These are phyloP conservation scores for Drosophila rhopaloa DNA, from an alignment of 1,140 invertebrate species.

Conservation along the genomic window DNA sequence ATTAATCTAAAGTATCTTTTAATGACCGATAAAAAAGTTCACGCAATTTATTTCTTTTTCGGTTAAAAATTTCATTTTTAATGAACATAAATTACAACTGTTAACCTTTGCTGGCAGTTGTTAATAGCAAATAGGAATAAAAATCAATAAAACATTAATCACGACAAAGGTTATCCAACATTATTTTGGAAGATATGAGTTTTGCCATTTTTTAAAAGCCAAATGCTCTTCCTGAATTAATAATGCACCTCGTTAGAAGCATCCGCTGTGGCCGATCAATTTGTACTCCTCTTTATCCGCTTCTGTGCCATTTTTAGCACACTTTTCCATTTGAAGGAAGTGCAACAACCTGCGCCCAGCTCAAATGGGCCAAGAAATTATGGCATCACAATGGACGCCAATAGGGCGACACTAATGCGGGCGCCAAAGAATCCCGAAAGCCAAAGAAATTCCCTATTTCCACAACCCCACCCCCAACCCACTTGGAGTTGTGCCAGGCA, in stretches of 20 bases:
- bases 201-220: constrained; percentile 4
- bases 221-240: constrained; percentile 19
- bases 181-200: neutral
- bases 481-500: constrained; percentile 53
- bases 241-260: constrained; percentile 11
- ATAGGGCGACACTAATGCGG: constrained; percentile 64
- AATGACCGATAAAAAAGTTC: too few species aligned
- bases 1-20: too few species aligned
- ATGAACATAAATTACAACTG: too few species aligned
- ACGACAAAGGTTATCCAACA: neutral
- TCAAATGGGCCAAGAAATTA: constrained; percentile 66
- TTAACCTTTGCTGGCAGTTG: neutral
- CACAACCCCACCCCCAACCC: neutral
- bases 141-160: constrained; percentile 1
- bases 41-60: too few species aligned
- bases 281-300: constrained; percentile 18
- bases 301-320: constrained; percentile 19
- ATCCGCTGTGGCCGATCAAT: constrained; percentile 14
- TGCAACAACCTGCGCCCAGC: constrained; percentile 56
- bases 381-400: constrained; percentile 61
- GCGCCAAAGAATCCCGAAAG: constrained; percentile 40
- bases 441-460: constrained; percentile 48
- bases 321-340: constrained; percentile 24
- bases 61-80: too few species aligned
- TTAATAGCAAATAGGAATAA: neutral